Conservation (phyloP, 2,797 vertebrate species). For the Alcedo atthis region DNA sequence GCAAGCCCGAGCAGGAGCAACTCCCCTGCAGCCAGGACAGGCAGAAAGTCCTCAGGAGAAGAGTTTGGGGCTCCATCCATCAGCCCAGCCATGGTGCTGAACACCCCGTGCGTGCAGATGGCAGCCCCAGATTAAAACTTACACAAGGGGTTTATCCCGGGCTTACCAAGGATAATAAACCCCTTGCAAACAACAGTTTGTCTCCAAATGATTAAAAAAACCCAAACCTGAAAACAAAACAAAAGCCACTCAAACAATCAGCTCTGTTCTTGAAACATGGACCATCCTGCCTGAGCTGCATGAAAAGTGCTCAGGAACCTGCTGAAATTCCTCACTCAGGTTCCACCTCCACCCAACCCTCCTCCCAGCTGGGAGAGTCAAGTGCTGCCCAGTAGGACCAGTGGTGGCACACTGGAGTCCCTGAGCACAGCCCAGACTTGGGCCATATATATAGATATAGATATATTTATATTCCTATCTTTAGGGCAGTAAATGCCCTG, state of each 20-base stretch:
- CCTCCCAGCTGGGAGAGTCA: neutral
- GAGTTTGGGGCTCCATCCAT: neutral
- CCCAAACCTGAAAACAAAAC: neutral
- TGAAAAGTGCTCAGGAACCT: neutral
- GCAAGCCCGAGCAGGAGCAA: rapidly evolving
- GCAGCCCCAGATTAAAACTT: slow-evolving; percentile 2
- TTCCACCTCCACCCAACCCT: rapidly evolving
- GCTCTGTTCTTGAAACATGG: neutral
- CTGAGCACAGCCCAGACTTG: rapidly evolving
- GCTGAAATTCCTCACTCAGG: neutral
- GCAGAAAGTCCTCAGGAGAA: rapidly evolving
- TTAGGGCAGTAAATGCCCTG: neutral
- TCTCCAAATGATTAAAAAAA: slow-evolving; percentile 7
- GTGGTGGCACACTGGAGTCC: rapidly evolving
- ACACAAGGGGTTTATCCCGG: slow-evolving; percentile 29
- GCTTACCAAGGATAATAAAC: neutral
- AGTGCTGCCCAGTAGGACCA: rapidly evolving
- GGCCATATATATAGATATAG: no score
- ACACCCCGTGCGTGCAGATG: neutral
- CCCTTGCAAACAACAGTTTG: neutral
- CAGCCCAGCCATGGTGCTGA: no score
- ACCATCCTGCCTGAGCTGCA: neutral
- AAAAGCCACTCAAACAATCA: neutral
- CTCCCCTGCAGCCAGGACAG: neutral
- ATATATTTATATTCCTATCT: no score